Evolutionary conservation across 2,113 vertebrate species (phyloP), one percentile per base, ranked within the genome.

Genomic region (Crotalus tigris): DNA sequence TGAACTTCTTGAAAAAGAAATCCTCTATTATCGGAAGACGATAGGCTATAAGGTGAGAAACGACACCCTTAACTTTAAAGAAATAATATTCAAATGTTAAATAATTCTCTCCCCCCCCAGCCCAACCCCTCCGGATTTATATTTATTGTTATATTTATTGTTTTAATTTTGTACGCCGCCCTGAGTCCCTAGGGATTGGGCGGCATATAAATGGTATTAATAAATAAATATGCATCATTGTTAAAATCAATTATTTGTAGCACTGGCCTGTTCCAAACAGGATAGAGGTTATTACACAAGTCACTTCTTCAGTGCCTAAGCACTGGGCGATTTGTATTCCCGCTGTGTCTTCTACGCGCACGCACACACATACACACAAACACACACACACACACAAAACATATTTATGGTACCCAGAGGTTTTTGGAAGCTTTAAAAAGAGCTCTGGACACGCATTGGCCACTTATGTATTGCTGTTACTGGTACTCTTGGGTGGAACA

Each of bases 1-100:
- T 97, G 98, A 99, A 92, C 97, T 99, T 91, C 97, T 99, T 94
- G 98, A 99, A 95, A 98, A 98, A 96, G 98, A 99, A 97, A 98
- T 99, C 95, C 97, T 99, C 39, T 98, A 98, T 96, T 99, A 98
- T 95, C 98, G 98, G 94, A 99, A 99, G 96, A 99, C 98, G 53
- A 98, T 99, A 95, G 98, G 98, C 90, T 99, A 99, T 94, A 99
- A 99, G 98, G 98, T 98, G 97, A 95, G 44, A 44, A 23, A 49
- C 5, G 10, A 21, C 19, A 81, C 23, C 13, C 54, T 85, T 57
- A 39, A 5, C 17, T 19, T 46, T 15, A 13, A 53, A 53, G 26
- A 87, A 33, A 69, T 69, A n/a, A n/a, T 6, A 69, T 85, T 51
- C 51, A 2, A 5, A 21, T 51, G 6, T 29, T 33, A 81, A 81